Evolutionary conservation across 2,113 vertebrate genomes (phyloP).

Genomic region (Hirundichthys speculiger): DNA sequence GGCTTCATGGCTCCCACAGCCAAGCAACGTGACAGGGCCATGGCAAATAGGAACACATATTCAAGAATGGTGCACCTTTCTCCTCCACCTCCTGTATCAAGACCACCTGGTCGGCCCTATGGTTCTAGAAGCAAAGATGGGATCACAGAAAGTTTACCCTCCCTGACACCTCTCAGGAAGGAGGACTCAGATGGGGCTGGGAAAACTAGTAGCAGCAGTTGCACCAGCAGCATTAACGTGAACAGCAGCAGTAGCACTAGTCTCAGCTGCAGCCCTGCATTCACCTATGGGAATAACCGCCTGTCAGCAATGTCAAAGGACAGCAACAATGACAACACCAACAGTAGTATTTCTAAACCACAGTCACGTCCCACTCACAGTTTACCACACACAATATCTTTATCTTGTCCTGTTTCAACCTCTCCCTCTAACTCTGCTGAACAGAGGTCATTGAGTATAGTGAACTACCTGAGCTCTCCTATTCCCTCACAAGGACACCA

Average conservation of each 20-base stretch:
- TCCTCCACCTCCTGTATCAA: slow-evolving; percentile 78
- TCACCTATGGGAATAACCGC: slow-evolving; percentile 67
- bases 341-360: slow-evolving; percentile 66
- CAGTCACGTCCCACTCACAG: slow-evolving; percentile 69
- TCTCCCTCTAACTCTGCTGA: slow-evolving; percentile 59
- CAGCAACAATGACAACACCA: slow-evolving; percentile 60
- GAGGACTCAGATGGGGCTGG: slow-evolving; percentile 71
- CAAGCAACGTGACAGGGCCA: slow-evolving; percentile 78
- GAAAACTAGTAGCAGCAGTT: slow-evolving; percentile 62
- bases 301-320: slow-evolving; percentile 67
- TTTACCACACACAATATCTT: slow-evolving; percentile 53
- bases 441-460: slow-evolving; percentile 69
- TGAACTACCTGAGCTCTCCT: slow-evolving; percentile 65
- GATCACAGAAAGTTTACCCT: slow-evolving; percentile 67
- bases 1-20: slow-evolving; percentile 81
- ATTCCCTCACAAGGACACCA: slow-evolving; percentile 70
- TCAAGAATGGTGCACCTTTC: slow-evolving; percentile 80
- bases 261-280: slow-evolving; percentile 74
- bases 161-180: slow-evolving; percentile 56
- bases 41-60: slow-evolving; percentile 83
- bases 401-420: slow-evolving; percentile 59
- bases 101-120: slow-evolving; percentile 81
- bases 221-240: slow-evolving; percentile 32
- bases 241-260: slow-evolving; percentile 65
- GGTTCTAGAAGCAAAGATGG: slow-evolving; percentile 81